Percentiles rank a stretch among this genome's conserved stretches.
phyloP scores from a whole-genome alignment of 2,888 invertebrate genomes.

The Fabriciana adippe region DNA sequence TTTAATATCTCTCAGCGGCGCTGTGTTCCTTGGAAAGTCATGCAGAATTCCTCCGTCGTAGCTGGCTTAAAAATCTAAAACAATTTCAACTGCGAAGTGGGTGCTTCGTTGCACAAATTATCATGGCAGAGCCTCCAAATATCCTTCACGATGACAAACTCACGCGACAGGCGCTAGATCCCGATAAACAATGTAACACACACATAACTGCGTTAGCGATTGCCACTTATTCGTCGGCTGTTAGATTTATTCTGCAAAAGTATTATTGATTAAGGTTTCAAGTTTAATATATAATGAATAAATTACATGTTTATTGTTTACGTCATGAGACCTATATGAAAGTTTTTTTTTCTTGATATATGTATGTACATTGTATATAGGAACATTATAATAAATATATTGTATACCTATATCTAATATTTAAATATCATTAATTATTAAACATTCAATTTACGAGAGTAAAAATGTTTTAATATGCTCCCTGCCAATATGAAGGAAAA shows the following conservation, averaged over 20 bases:
- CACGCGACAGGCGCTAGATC: neutral
- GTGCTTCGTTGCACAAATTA: conserved; percentile 24
- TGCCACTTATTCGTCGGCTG: conserved; percentile 32
- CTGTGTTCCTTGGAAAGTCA: conserved; percentile 34
- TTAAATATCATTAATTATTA: no score
- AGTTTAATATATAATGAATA: neutral
- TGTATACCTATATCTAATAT: no score
- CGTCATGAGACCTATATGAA: neutral
- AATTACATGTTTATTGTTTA: no score
- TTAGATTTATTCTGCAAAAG: conserved; percentile 39
- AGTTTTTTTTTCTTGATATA: neutral
- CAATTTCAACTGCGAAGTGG: conserved; percentile 27
- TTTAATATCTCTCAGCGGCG: conserved; percentile 30
- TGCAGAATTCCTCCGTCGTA: conserved; percentile 31
- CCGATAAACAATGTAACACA: conserved; percentile 28
- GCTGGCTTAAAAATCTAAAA: conserved; percentile 32
- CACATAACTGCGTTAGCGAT: conserved; percentile 37
- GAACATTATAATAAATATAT: no score
- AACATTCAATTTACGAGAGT: no score
- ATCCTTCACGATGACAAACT: neutral
- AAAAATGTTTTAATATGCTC: no score
- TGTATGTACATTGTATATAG: no score
- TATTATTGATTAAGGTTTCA: conserved; percentile 26
- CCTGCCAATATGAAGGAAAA: no score
- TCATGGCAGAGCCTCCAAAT: neutral